Conservation (phyloP, 2,888 invertebrate species). For the Frankliniella fusca region DNA sequence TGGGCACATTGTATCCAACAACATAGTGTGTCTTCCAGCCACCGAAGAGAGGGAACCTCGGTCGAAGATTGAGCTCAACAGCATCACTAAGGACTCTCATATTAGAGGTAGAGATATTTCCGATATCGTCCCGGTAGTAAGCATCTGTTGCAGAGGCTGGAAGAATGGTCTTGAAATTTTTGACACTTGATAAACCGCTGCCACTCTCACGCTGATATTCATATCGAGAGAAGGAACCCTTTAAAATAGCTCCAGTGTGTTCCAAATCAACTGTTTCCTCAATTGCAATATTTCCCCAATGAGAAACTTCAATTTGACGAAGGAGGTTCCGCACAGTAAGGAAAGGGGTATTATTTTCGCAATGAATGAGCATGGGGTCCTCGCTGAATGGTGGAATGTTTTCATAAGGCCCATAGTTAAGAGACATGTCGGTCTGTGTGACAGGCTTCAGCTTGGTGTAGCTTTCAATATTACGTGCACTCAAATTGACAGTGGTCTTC, state of each 20-base stretch:
- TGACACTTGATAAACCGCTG: constrained; percentile 82
- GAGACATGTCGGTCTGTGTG: constrained; percentile 69
- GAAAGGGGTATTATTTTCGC: constrained; percentile 95
- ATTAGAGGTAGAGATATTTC: constrained; percentile 97
- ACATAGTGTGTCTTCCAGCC: constrained; percentile 98
- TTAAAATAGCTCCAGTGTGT: constrained; percentile 88
- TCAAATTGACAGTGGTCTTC: constrained; percentile 72
- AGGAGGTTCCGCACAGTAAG: constrained; percentile 84
- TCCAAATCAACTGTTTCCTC: constrained; percentile 89
- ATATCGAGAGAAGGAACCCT: constrained; percentile 93
- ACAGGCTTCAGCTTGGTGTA: constrained; percentile 80
- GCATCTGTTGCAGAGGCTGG: constrained; percentile 88
- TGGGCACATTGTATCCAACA: constrained; percentile 95
- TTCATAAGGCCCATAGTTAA: constrained; percentile 85
- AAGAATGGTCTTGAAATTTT: constrained; percentile 73
- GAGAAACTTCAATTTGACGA: constrained; percentile 89
- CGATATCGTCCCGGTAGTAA: constrained; percentile 97
- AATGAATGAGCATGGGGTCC: constrained; percentile 76
- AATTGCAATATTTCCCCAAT: constrained; percentile 98
- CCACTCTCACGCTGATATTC: constrained; percentile 93
- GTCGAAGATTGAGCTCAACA: constrained; percentile 92
- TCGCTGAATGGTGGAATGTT: constrained; percentile 58
- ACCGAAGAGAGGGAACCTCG: constrained; percentile 95
- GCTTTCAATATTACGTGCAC: constrained; percentile 74
- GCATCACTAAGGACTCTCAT: constrained; percentile 83